Conservation (phyloP, 2,888 invertebrate genomes). For the Leptinotarsa tumamoca region DNA sequence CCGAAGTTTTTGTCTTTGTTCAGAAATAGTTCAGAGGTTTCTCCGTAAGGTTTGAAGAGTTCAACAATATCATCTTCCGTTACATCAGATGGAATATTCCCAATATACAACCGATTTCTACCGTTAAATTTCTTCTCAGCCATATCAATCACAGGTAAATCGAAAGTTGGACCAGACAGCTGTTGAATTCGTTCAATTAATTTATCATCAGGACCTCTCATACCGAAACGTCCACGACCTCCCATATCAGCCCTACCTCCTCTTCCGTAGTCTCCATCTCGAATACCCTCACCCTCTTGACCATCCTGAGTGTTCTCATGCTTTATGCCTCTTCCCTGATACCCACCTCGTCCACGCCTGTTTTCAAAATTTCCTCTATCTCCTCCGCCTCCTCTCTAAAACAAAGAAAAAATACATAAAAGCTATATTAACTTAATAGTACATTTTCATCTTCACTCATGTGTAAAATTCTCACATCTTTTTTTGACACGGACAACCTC, state of each 20-base stretch:
- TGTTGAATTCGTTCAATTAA: slow-evolving; percentile 59
- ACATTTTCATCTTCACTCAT: neutral
- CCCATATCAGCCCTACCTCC: slow-evolving; percentile 44
- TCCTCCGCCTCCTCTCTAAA: slow-evolving; percentile 4
- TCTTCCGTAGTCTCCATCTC: slow-evolving; percentile 17
- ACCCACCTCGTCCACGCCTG: slow-evolving; percentile 28
- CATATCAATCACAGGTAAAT: slow-evolving; percentile 79
- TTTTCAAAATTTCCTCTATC: slow-evolving; percentile 33
- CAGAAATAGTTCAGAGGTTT: slow-evolving; percentile 90
- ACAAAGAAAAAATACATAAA: neutral
- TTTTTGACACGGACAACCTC: no score
- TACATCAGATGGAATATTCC: slow-evolving; percentile 87
- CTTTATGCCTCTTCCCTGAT: slow-evolving; percentile 23
- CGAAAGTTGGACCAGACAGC: slow-evolving; percentile 78
- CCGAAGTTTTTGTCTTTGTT: slow-evolving; percentile 97
- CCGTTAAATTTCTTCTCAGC: slow-evolving; percentile 90
- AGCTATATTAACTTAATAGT: neutral
- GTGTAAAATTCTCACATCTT: no score
- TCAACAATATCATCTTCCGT: slow-evolving; percentile 89
- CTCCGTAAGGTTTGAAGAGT: slow-evolving; percentile 90
- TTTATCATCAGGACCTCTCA: slow-evolving; percentile 50
- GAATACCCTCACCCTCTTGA: slow-evolving; percentile 19
- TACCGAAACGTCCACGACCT: slow-evolving; percentile 57
- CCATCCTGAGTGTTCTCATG: neutral
- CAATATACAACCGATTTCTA: slow-evolving; percentile 91